Evolutionary conservation across 2,888 invertebrate genomes (phyloP).

Genomic region (Epiperipatus broadwayi): DNA sequence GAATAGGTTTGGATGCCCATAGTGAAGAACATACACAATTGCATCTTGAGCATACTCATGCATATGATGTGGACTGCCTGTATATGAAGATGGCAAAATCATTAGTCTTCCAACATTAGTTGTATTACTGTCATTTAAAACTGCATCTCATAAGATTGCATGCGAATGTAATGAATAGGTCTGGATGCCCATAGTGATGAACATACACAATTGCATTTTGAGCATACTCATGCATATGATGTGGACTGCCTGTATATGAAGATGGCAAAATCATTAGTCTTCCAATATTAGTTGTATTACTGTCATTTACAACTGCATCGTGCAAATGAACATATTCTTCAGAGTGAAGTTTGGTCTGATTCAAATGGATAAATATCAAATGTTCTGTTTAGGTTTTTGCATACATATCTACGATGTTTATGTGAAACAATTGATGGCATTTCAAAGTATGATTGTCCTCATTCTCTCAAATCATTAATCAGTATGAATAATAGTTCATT

Average conservation of each 20-base stretch:
- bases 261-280: too few species aligned
- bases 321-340: too few species aligned
- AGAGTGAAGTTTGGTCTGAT: too few species aligned
- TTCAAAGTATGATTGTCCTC: constrained; percentile 17
- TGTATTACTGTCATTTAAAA: constrained; percentile 12
- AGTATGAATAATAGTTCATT: constrained; percentile 17
- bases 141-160: constrained; percentile 10
- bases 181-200: too few species aligned
- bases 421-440: constrained; percentile 18
- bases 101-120: constrained; percentile 17
- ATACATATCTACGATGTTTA: constrained; percentile 19
- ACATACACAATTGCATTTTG: constrained; percentile 22
- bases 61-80: constrained; percentile 18
- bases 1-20: constrained; percentile 21
- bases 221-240: constrained; percentile 18
- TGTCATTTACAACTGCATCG: too few species aligned
- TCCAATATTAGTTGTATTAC: too few species aligned
- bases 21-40: constrained; percentile 19
- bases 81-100: constrained; percentile 18
- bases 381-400: constrained; percentile 18
- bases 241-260: constrained; percentile 17
- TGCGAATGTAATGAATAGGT: constrained; percentile 12
- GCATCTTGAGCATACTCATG: constrained; percentile 19
- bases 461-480: constrained; percentile 15
- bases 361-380: constrained; percentile 15